Base-by-base conservation (phyloP, 2,888 invertebrate genomes). In the Dione vanillae region DNA sequence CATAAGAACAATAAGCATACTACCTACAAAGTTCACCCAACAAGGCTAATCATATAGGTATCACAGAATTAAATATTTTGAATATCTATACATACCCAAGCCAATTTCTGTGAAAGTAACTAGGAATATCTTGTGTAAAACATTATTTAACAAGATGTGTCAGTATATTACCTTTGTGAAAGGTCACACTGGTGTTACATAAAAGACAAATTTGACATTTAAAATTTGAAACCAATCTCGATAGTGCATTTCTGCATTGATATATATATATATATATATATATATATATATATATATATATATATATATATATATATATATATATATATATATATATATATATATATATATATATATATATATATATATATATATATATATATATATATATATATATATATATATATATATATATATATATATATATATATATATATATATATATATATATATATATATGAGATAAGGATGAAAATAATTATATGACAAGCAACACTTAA, bases 381-480 rank as follows among this genome's bases (percentile, higher is more conserved):
- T 19, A 43, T 58, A 58, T 49, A 65, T 27, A 37, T 54, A 11
- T 61, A 51, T 47, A 47, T 37, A n/a, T 43, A 51, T 19, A 54
- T 65, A 66, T 43, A 40, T 51, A 37, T 27, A 64, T 67, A 49
- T 37, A 58, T 71, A 67, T 67, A 67, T 47, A 20, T 35, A n/a
- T 19, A 43, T 58, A 58, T 49, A 65, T 27, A 37, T 54, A 11
- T 61, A 51, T 47, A 47, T 37, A n/a, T 43, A 51, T 19, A 54
- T 65, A 66, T 43, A 40, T 51, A 37, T 27, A 64, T 67, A 49
- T 37, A 58, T 71, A 67, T 67, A 67, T 47, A 20, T 35, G 45
- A 67, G 71, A 67, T 71, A 67, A 64, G 47, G 49, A 67, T 56
- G 43, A 49, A 67, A 64, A 51, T 59, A 71, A 71, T 61, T 16